Evolutionary conservation across 2,888 invertebrate species (phyloP).

Genomic region (Oxytorus armatus): DNA sequence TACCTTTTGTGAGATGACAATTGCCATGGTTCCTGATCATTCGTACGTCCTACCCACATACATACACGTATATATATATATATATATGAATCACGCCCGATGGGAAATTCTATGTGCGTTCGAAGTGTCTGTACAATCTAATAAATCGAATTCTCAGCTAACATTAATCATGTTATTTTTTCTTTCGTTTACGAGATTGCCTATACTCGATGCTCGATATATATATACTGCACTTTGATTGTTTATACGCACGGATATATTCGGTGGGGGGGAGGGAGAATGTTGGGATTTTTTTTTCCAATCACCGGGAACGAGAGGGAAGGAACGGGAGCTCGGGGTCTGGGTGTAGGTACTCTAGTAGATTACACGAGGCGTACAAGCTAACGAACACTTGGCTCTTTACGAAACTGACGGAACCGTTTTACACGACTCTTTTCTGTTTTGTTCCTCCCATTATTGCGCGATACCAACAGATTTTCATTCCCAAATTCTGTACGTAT

Average conservation of each 20-base stretch:
- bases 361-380: constrained; percentile 64
- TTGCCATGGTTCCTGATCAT: not conserved
- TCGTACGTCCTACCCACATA: constrained; percentile 3
- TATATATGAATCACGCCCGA: constrained; percentile 23
- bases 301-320: not conserved
- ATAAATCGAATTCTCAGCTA: constrained; percentile 57
- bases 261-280: constrained; percentile 5
- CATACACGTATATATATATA: no score
- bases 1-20: not conserved
- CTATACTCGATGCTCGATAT: constrained; percentile 63
- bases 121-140: constrained; percentile 50
- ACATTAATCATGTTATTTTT: constrained; percentile 44
- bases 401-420: constrained; percentile 56
- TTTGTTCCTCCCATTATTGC: constrained; percentile 55
- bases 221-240: constrained; percentile 71
- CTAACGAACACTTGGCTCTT: constrained; percentile 64
- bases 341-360: constrained; percentile 62
- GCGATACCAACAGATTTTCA: constrained; percentile 45
- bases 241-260: constrained; percentile 71
- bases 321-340: constrained; percentile 6
- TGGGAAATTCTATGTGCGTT: constrained; percentile 49
- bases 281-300: not conserved
- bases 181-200: constrained; percentile 48
- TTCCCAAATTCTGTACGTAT: constrained; percentile 27
- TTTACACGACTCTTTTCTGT: constrained; percentile 33